phyloP scores from a whole-genome alignment of 23 tunicate species.

The Trididemnum nubilum region DNA sequence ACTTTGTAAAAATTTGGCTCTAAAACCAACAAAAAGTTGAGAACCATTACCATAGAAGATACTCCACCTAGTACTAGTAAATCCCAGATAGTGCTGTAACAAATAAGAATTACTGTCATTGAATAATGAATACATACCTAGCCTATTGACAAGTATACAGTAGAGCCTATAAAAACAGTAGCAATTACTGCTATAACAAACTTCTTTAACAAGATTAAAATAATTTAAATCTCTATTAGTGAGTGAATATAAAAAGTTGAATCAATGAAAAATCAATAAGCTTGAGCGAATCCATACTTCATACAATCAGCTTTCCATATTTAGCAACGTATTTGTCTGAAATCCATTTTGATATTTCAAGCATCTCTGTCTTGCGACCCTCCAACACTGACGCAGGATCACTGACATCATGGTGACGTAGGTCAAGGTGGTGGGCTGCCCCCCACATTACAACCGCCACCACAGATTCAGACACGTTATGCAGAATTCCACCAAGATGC shows the following conservation, averaged over 20 bases:
- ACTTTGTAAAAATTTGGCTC: too few relatives aligned
- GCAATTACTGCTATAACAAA: too few relatives aligned
- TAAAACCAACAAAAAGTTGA: too few relatives aligned
- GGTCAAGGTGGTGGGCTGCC: slow-evolving; percentile 89
- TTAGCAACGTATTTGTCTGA: not conserved
- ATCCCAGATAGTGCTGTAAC: too few relatives aligned
- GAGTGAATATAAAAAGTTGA: not conserved
- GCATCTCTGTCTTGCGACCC: slow-evolving; percentile 15
- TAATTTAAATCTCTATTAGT: too few relatives aligned
- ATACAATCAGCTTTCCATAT: not conserved
- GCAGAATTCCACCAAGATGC: slow-evolving; percentile 80
- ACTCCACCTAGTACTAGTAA: too few relatives aligned
- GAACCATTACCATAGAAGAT: too few relatives aligned
- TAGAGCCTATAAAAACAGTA: too few relatives aligned
- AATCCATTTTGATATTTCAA: slow-evolving; percentile 3
- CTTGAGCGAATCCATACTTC: not conserved
- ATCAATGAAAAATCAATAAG: not conserved
- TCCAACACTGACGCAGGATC: slow-evolving; percentile 56
- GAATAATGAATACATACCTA: too few relatives aligned
- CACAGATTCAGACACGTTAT: slow-evolving; percentile 34
- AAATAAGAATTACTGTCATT: too few relatives aligned
- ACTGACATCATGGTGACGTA: slow-evolving; percentile 46
- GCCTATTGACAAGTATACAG: too few relatives aligned
- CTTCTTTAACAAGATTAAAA: too few relatives aligned
- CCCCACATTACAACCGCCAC: slow-evolving; percentile 46